These are phyloP conservation scores for Hyperopisus bebe DNA, from an alignment of 2,113 vertebrate genomes.

Conservation along the genomic window DNA sequence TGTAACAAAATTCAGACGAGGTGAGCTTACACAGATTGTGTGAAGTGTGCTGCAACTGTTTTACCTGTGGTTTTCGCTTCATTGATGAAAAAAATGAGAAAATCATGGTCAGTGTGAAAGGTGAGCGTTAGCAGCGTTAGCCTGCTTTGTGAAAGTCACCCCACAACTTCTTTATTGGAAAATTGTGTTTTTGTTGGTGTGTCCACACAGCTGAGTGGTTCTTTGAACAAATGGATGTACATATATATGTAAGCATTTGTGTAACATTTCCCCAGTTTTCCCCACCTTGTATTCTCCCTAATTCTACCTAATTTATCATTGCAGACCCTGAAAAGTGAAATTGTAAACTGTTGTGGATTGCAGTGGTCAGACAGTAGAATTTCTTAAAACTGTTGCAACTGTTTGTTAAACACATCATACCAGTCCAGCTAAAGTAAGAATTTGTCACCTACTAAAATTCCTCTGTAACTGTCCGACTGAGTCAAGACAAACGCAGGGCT, in stretches of 20 bases:
- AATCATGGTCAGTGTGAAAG: not conserved
- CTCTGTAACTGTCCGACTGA: not conserved
- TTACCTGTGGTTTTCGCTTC: not conserved
- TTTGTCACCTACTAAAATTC: not conserved
- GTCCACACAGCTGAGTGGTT: not conserved
- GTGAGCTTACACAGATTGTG: not conserved
- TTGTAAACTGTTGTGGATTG: not conserved
- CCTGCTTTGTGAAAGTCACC: not conserved
- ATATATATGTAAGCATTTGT: not conserved
- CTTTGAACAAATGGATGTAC: not conserved
- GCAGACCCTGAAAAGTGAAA: not conserved
- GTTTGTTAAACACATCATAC: not conserved
- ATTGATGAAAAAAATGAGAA: not conserved
- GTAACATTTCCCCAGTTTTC: not conserved
- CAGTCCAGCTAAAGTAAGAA: not conserved
- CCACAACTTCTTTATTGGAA: not conserved
- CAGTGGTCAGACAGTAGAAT: not conserved
- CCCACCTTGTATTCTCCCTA: not conserved
- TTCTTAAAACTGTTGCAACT: not conserved
- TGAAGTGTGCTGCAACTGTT: not conserved
- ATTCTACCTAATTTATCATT: not conserved
- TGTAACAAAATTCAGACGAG: not conserved
- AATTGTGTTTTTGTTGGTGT: not conserved
- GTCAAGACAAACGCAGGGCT: not conserved
- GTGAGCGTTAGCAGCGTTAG: not conserved